These are phyloP conservation scores for Anabacerthia variegaticeps DNA, from an alignment of 2,797 vertebrate genomes.

Conservation along the genomic window DNA sequence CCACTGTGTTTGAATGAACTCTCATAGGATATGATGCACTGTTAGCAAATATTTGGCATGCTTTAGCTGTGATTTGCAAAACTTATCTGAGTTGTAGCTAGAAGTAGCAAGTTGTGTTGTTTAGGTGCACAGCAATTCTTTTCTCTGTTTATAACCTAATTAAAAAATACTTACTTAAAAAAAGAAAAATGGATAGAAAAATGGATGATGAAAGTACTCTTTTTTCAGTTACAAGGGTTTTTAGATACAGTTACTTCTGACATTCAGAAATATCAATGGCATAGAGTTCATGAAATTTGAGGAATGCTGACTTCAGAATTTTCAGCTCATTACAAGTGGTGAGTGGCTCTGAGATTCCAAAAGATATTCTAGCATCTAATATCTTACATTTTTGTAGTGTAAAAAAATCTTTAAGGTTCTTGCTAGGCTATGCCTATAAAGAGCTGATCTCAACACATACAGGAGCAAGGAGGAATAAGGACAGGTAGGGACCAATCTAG, in stretches of 20 bases:
- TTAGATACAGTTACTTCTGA: background rate
- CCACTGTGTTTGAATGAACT: background rate
- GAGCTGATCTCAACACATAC: background rate
- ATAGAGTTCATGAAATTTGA: background rate
- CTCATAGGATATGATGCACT: background rate
- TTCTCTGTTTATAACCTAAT: background rate
- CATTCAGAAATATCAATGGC: background rate
- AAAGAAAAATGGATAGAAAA: background rate
- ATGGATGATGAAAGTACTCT: accelerated
- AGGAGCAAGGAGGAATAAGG: background rate
- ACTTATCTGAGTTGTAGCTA: background rate
- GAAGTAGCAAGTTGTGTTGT: background rate
- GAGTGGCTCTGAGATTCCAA: background rate
- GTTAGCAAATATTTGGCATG: background rate
- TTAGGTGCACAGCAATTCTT: background rate
- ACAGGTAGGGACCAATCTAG: background rate
- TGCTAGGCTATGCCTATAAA: background rate
- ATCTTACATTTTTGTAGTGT: background rate
- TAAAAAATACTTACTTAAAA: background rate
- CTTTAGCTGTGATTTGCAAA: background rate
- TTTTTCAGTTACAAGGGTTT: background rate
- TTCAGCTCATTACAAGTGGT: accelerated
- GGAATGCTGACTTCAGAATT: background rate
- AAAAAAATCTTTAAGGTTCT: background rate
- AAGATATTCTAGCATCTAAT: background rate